Base-by-base conservation (phyloP, 2,888 invertebrate species). In the Torymus aiolomorphi region DNA sequence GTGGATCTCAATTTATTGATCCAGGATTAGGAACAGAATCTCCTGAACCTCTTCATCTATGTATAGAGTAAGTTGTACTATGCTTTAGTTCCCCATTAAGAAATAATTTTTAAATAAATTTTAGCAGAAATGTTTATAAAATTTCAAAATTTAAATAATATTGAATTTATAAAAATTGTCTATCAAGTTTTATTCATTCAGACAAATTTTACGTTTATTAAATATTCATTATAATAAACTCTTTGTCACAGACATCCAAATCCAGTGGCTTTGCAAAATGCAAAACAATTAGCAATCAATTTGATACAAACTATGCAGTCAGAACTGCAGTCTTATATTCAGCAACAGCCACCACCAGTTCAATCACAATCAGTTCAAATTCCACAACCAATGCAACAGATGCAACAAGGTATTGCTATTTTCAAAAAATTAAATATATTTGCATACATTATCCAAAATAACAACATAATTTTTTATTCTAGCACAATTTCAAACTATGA, bases 261-360 rank as follows among this genome's bases (percentile, higher is more conserved):
- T 85, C 92, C 93, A 42, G 93, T 94, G 85, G 94, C 94, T 66
- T 90, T 95, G 61, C 93, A 94, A 82, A 94, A 93, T 84, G 95
- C 95, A 16, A 94, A 94, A 86, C 94, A 94, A 83, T 90, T 96
- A 75, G 94, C 95, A 14, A 93, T 94, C 86, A 96, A 96, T 90
- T 92, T 96, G 67, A 94, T 96, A 84, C 95, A 96, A 90, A 96
- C 96, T 5, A 94, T 96, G 89, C 93, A 95, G 83, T 91, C 92
- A 76, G 92, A 92, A 83, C 90, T 91, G 52, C 91, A 91, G 80
- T 89, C 91, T 76, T 91, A 90, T 74, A 91, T 91, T 82, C 91
- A 91, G 69, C 91, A 91, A 81, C 91, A 91, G 78, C 90, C 90
- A 77, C 90, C 90, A 61, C 90, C 90, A 18, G 88, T 90, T 61